Evolutionary conservation across 2,113 vertebrate species (phyloP).

Genomic region (Sander lucioperca): DNA sequence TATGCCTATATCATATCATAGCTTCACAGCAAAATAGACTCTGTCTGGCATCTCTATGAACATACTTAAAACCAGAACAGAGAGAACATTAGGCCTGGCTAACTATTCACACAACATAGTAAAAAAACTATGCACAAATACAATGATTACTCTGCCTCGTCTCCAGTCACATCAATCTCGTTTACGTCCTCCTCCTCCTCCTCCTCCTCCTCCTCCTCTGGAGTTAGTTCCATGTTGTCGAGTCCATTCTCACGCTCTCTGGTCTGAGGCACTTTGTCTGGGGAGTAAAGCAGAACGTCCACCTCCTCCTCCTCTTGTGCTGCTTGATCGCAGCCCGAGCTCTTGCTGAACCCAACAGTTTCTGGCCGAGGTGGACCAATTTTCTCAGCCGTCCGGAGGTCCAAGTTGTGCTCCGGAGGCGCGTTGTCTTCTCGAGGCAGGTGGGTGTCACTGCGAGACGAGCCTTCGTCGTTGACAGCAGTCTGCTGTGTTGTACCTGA

Average conservation of each 20-base stretch:
- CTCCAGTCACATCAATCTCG: slow-evolving; percentile 76
- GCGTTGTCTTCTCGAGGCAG: background rate
- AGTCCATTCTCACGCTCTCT: background rate
- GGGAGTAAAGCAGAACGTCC: slow-evolving; percentile 72
- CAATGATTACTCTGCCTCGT: slow-evolving; percentile 60
- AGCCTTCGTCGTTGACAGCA: background rate
- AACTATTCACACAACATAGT: background rate
- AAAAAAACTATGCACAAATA: background rate
- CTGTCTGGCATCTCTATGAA: background rate
- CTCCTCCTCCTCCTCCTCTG: slow-evolving; percentile 65
- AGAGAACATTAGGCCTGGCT: background rate
- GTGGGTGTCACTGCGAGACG: background rate
- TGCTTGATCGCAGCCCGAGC: slow-evolving; percentile 15
- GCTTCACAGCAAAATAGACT: background rate
- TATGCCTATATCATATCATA: background rate
- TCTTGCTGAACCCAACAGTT: background rate
- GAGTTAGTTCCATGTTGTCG: background rate
- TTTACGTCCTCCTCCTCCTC: slow-evolving; percentile 60
- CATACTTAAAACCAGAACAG: slow-evolving; percentile 9
- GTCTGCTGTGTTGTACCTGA: rapidly evolving
- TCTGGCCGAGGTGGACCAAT: background rate
- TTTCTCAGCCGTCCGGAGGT: background rate
- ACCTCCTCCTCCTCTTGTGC: slow-evolving; percentile 61
- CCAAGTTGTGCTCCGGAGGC: background rate
- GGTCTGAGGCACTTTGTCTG: slow-evolving; percentile 9